Percentiles rank a stretch among this genome's conserved stretches.
phyloP scores from a whole-genome alignment of 1,140 invertebrate genomes.

The Penaeus indicus region DNA sequence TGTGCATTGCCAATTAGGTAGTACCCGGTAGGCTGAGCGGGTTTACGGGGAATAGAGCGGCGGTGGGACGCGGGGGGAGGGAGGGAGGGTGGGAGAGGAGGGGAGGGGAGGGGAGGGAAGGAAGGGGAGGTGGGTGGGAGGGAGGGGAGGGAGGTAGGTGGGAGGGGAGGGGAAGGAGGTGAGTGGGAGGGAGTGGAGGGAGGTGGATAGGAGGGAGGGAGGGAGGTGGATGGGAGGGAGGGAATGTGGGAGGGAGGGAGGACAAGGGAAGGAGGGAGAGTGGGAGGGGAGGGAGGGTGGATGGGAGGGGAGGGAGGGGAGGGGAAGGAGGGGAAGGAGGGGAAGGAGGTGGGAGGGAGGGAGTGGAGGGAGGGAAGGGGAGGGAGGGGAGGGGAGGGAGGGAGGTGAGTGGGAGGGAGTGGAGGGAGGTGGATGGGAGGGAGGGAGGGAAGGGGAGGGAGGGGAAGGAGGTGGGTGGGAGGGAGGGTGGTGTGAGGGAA shows the following conservation, averaged over 20 bases:
- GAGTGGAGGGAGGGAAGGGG: no score
- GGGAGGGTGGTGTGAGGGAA: neutral
- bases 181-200: neutral
- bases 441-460: neutral
- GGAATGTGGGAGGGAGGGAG: neutral
- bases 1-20: no score
- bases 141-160: no score
- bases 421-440: neutral
- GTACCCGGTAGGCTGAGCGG: no score
- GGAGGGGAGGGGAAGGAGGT: neutral
- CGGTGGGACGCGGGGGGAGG: no score
- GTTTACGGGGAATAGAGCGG: no score
- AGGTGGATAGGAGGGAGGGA: neutral
- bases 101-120: no score
- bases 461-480: neutral
- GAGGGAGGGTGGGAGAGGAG: no score
- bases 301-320: neutral
- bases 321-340: neutral
- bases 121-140: no score
- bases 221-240: neutral
- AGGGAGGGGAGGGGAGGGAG: no score
- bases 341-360: no score
- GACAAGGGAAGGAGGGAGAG: neutral
- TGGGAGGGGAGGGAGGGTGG: neutral
- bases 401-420: neutral